phyloP scores from a whole-genome alignment of 2,113 vertebrate species.

The Cairina moschata region DNA sequence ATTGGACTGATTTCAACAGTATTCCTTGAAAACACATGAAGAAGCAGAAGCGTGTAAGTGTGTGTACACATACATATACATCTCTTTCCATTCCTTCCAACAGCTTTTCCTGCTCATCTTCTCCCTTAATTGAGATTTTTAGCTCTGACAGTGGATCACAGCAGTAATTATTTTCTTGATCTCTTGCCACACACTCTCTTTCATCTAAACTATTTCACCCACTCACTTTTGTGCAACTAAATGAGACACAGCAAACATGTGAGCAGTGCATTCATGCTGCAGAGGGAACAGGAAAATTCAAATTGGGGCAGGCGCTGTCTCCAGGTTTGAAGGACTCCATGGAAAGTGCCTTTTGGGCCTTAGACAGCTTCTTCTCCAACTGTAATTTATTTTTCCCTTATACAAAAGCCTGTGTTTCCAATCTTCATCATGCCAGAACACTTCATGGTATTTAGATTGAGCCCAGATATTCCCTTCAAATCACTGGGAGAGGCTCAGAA shows the following conservation, averaged over 20 bases:
- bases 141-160: conserved; percentile 40
- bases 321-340: not conserved
- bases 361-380: not conserved
- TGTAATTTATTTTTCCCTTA: not conserved
- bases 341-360: not conserved
- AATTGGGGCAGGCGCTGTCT: not conserved
- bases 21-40: conserved; percentile 37
- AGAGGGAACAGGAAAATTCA: conserved; percentile 4
- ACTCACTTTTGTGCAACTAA: conserved; percentile 64
- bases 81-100: not conserved
- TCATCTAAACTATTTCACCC: conserved; percentile 65
- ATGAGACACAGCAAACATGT: conserved; percentile 43
- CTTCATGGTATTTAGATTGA: not conserved
- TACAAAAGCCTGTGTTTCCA: not conserved
- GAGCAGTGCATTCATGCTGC: not conserved
- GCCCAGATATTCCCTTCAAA: not conserved
- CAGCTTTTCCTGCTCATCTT: conserved; percentile 49
- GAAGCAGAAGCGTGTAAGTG: not conserved
- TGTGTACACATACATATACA: not conserved
- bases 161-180: conserved; percentile 69
- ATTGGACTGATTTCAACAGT: not conserved
- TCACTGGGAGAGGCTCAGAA: not conserved
- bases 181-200: conserved; percentile 62
- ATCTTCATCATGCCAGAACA: not conserved
- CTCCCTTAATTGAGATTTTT: conserved; percentile 60